Evolutionary conservation across 2,888 invertebrate species (phyloP).

Genomic region (Subacronicta megacephala): DNA sequence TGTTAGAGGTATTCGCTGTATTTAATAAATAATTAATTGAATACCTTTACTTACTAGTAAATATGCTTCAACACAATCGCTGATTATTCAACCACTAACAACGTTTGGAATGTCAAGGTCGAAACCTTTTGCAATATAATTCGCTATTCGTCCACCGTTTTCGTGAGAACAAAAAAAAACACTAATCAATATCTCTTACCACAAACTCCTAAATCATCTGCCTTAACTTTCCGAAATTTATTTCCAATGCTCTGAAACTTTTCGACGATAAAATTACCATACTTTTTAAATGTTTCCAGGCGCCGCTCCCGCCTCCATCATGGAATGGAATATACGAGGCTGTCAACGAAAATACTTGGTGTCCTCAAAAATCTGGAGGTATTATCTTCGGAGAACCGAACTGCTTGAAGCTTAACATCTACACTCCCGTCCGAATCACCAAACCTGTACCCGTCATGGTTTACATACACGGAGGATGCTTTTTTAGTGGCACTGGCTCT

Average conservation of each 20-base stretch:
- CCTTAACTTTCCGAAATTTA: conserved; percentile 34
- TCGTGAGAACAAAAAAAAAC: conserved; percentile 37
- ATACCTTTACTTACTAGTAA: no score
- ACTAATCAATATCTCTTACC: conserved; percentile 39
- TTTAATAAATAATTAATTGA: no score
- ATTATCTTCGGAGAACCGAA: conserved; percentile 74
- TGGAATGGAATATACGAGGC: conserved; percentile 83
- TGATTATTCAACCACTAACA: not conserved
- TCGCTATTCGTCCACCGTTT: conserved; percentile 14
- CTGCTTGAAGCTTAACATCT: conserved; percentile 81
- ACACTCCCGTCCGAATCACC: conserved; percentile 66
- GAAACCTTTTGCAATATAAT: conserved; percentile 19
- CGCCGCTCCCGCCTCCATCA: conserved; percentile 77
- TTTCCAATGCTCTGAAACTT: conserved; percentile 43
- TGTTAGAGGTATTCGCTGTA: no score
- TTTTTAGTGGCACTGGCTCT: conserved; percentile 89
- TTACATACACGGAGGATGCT: conserved; percentile 91
- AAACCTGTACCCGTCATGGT: conserved; percentile 89
- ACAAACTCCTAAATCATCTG: conserved; percentile 41
- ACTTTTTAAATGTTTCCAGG: conserved; percentile 69
- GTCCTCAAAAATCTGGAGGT: conserved; percentile 75
- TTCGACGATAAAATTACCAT: conserved; percentile 31
- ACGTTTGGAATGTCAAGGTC: conserved; percentile 16
- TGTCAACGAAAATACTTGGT: conserved; percentile 78
- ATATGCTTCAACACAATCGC: not conserved